A percentile compares a stretch with the other conserved stretches of the same genome.
phyloP scores from a whole-genome alignment of 2,113 vertebrate genomes.

The Hyla sarda region DNA sequence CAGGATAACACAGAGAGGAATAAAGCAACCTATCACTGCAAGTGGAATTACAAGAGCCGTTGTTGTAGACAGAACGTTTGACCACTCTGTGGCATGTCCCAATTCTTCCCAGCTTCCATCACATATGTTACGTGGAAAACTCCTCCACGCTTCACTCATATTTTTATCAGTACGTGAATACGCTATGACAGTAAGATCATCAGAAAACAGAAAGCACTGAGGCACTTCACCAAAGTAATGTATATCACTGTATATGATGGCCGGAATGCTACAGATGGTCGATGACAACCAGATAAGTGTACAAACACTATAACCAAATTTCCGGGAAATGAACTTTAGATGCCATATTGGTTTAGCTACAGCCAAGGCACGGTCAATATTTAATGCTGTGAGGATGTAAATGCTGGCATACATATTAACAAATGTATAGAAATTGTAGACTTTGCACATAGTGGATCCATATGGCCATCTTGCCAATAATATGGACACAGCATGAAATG shows the following conservation, averaged over 20 bases:
- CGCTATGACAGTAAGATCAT: neutral
- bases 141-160: rapidly evolving
- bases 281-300: neutral
- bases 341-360: conserved; percentile 33
- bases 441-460: conserved; percentile 4
- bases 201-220: neutral
- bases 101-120: neutral
- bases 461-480: neutral
- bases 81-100: neutral
- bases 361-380: conserved; percentile 9
- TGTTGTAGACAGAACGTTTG: neutral
- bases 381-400: conserved; percentile 27
- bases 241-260: neutral
- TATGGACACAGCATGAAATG: neutral
- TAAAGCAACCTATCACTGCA: neutral
- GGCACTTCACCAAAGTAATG: neutral
- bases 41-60: neutral
- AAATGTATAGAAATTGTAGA: neutral
- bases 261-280: neutral
- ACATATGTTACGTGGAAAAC: neutral
- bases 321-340: neutral
- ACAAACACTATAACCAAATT: neutral
- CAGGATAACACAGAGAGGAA: conserved; percentile 26
- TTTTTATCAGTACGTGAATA: neutral
- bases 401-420: conserved; percentile 13